Evolutionary conservation across 1,140 invertebrate genomes (phyloP).

Genomic region (Drosophila obscura): DNA sequence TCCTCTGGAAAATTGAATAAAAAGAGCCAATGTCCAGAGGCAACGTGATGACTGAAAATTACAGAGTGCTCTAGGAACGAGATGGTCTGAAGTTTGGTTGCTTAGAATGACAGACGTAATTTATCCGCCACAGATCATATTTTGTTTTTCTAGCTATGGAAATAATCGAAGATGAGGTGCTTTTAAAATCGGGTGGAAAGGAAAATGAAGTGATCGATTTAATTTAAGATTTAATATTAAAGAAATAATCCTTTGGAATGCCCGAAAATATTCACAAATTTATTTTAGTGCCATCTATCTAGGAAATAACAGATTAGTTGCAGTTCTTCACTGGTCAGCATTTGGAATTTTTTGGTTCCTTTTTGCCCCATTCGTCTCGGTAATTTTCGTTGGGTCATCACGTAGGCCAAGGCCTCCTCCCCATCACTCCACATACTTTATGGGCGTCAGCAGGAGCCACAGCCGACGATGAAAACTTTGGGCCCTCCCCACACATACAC

Average conservation of each 20-base stretch:
- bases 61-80: too few relatives aligned
- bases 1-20: too few relatives aligned
- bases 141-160: too few relatives aligned
- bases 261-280: constrained; percentile 14
- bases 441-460: constrained; percentile 40
- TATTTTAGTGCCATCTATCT: background rate
- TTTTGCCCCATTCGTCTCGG: constrained; percentile 17
- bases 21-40: too few relatives aligned
- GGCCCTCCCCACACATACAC: background rate
- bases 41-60: too few relatives aligned
- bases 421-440: constrained; percentile 51
- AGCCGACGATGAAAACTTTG: constrained; percentile 54
- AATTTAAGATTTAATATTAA: background rate
- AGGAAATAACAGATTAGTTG: background rate
- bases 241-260: background rate
- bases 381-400: constrained; percentile 9
- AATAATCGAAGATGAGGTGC: too few relatives aligned
- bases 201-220: background rate
- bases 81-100: too few relatives aligned
- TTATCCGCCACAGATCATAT: too few relatives aligned
- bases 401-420: constrained; percentile 13
- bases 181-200: too few relatives aligned
- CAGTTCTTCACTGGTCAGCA: constrained; percentile 47
- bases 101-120: too few relatives aligned
- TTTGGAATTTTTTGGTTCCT: constrained; percentile 21